Base-by-base conservation (phyloP, 1,140 invertebrate species). In the Notospermus geniculatus region DNA sequence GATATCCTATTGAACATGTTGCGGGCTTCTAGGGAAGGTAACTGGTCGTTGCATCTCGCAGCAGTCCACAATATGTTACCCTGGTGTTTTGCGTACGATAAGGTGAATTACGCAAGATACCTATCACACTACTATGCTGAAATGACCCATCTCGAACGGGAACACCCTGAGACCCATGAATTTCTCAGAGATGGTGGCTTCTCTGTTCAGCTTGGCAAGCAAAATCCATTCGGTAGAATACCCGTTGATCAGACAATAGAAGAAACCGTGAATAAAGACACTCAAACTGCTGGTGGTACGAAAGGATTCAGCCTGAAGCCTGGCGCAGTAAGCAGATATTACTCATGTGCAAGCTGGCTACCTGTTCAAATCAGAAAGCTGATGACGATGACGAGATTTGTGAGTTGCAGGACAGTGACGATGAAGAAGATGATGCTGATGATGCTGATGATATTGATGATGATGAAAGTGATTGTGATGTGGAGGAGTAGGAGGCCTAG, bases 1-100 rank as follows among this genome's bases (percentile, higher is more conserved):
- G 60, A 45, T 36, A 56, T 61, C 7, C 4, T 56, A 23, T 30
- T 56, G 5, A 22, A 57, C 32, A n/a, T 52, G 13, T 13, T 52
- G 29, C 23, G 25, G 11, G 39, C 57, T 25, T 22, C 57, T 2
- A 22, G 57, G 25, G 45, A 59, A 50, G 57, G 45, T 7, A 29
- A 59, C 17, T 59, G 57, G 43, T 19, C 29, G 4, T 25, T 59
- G 4, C 45, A 59, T 29, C 39, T 59, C 4, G 15, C 39, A 52
- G 5, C 41, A 25, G 25, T 59, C 17, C 45, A 15, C 2, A 23
- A 7, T 17, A 52, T 52, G 43, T 54, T 59, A n/a, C 57, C 57
- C 17, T 52, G 57, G 57, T 52, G 57, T 28, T 59, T 59, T 52
- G 57, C 57, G 4, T 59, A 59, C 27, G 45, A 59, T 22, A 59